Evolutionary conservation across 2,797 vertebrate genomes (phyloP).

Genomic region (Holocentrus rufus): DNA sequence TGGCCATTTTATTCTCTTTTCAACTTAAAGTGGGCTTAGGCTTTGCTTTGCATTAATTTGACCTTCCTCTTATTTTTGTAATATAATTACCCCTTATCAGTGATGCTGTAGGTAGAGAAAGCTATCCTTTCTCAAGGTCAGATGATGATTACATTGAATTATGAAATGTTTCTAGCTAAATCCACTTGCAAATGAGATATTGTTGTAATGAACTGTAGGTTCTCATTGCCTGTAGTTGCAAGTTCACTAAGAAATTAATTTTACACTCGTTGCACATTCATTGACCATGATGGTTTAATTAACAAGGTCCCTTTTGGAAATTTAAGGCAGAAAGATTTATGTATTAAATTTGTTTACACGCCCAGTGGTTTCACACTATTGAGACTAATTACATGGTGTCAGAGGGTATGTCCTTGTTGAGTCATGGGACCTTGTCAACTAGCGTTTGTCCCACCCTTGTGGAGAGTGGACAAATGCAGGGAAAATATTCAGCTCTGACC

Average conservation of each 20-base stretch:
- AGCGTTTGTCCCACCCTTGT: conserved; percentile 34
- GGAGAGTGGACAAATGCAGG: conserved; percentile 13
- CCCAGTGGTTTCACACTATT: conserved; percentile 59
- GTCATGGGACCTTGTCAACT: conserved; percentile 59
- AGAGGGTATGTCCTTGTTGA: conserved; percentile 53
- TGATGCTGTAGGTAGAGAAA: conserved; percentile 36
- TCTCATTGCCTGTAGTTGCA: conserved; percentile 60
- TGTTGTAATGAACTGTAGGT: conserved; percentile 35
- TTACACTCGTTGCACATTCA: conserved; percentile 69
- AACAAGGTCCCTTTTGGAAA: conserved; percentile 61
- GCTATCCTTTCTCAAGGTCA: conserved; percentile 49
- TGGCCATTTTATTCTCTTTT: background rate
- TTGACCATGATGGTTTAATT: conserved; percentile 72
- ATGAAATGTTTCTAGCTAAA: conserved; percentile 58
- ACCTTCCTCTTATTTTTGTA: conserved; percentile 27
- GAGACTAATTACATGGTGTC: conserved; percentile 66
- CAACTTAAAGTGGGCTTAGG: background rate
- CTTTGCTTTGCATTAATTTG: conserved; percentile 25
- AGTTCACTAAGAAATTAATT: conserved; percentile 67
- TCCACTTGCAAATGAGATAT: conserved; percentile 43
- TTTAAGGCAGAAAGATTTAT: conserved; percentile 62
- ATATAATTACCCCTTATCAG: conserved; percentile 48
- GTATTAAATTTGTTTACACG: conserved; percentile 71
- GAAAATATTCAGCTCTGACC: conserved; percentile 65
- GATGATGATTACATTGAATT: conserved; percentile 45